phyloP scores from a whole-genome alignment of 2,888 invertebrate genomes.

The Alviniconcha strummeri region DNA sequence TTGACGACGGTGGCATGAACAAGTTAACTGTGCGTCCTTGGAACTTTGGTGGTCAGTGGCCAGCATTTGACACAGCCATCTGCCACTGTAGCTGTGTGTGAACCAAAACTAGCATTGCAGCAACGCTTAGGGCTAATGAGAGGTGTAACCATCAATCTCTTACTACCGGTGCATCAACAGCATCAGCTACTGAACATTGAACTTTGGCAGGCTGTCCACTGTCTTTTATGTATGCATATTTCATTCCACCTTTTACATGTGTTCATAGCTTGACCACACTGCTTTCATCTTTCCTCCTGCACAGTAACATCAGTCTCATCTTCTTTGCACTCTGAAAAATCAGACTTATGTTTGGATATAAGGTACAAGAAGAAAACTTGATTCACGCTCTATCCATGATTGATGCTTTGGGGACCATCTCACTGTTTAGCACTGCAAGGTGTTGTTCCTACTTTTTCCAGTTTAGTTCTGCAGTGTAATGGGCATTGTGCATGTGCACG shows the following conservation, averaged over 20 bases:
- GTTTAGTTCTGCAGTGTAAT: not conserved
- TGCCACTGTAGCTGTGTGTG: no score
- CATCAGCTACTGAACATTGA: no score
- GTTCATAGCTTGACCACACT: not conserved
- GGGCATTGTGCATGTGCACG: conserved; percentile 3
- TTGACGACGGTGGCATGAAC: not conserved
- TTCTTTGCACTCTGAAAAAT: not conserved
- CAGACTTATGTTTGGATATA: no score
- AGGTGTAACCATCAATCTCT: no score
- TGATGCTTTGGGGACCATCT: not conserved
- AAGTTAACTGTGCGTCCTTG: conserved; percentile 17
- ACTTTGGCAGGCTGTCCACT: not conserved
- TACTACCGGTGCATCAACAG: no score
- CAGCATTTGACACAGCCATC: no score
- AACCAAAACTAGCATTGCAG: no score
- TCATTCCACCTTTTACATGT: conserved; percentile 4
- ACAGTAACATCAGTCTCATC: not conserved
- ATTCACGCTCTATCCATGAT: no score
- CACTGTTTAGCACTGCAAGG: not conserved
- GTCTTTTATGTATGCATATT: not conserved
- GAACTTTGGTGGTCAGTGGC: not conserved
- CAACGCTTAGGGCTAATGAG: no score
- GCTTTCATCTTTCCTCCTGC: not conserved
- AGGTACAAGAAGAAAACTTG: not conserved
- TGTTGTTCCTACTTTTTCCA: not conserved